phyloP scores from a whole-genome alignment of 2,888 invertebrate species.

The Allolobophora icterica region DNA sequence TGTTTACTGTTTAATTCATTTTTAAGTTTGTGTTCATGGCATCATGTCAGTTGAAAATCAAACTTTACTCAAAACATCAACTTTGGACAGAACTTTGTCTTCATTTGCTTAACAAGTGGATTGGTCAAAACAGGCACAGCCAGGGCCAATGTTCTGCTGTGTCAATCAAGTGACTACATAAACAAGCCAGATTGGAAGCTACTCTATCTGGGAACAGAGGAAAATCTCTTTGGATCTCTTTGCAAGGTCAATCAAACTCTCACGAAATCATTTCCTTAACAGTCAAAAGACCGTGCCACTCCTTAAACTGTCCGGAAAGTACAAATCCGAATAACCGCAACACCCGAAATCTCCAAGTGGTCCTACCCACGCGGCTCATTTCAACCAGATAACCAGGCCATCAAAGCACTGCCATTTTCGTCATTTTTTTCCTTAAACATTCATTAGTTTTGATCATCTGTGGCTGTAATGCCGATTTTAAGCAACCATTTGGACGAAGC shows the following conservation, averaged over 20 bases:
- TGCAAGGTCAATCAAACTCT: background rate
- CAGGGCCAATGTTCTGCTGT: background rate
- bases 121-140: background rate
- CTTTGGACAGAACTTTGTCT: background rate
- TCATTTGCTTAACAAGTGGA: background rate
- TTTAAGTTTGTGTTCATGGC: background rate
- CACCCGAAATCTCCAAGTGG: background rate
- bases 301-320: background rate
- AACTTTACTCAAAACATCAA: background rate
- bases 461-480: background rate
- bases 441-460: background rate
- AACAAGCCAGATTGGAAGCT: background rate
- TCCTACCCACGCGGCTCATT: background rate
- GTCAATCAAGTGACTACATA: background rate
- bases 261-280: background rate
- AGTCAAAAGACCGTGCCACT: background rate
- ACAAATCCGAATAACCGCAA: background rate
- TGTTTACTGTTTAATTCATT: background rate
- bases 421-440: background rate
- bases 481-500: background rate
- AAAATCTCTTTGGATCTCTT: background rate
- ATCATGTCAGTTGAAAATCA: background rate
- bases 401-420: background rate
- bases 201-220: background rate
- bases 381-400: background rate